Evolutionary conservation across 2,797 vertebrate genomes (phyloP).

Genomic region (Catostomus latipinnis): DNA sequence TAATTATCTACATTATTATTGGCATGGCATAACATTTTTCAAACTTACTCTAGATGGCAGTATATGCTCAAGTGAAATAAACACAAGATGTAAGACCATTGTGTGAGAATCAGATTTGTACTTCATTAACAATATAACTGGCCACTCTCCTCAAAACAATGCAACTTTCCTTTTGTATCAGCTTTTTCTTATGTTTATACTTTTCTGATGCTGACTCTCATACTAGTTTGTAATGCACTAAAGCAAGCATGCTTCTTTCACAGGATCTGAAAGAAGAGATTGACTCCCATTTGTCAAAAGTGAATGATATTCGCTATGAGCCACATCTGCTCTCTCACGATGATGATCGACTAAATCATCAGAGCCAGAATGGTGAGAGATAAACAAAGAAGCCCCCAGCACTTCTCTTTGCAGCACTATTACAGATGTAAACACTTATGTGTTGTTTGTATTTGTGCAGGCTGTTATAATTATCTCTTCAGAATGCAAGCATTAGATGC

Average conservation of each 20-base stretch:
- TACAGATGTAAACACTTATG: neutral
- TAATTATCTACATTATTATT: no score
- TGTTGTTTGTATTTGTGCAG: slow-evolving; percentile 70
- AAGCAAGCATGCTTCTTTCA: slow-evolving; percentile 10
- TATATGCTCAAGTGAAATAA: neutral
- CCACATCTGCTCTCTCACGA: slow-evolving; percentile 86
- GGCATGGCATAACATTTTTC: neutral
- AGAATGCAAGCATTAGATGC: slow-evolving; percentile 96
- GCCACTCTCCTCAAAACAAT: neutral
- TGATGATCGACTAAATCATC: slow-evolving; percentile 82
- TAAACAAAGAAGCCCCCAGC: neutral
- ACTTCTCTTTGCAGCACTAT: neutral
- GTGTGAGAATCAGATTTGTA: neutral
- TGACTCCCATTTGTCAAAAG: slow-evolving; percentile 84
- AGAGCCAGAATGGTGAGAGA: slow-evolving; percentile 70
- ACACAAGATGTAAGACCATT: neutral
- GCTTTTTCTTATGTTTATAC: neutral
- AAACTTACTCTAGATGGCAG: neutral
- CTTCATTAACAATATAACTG: neutral
- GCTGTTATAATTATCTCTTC: slow-evolving; percentile 88
- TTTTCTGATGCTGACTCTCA: neutral
- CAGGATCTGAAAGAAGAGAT: slow-evolving; percentile 92
- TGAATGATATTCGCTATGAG: slow-evolving; percentile 92
- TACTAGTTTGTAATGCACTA: neutral
- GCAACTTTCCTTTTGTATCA: neutral